A percentile compares a stretch with the other conserved stretches of the same genome.
These are phyloP conservation scores for Aleiodes sp. DNA, from an alignment of 1,140 invertebrate genomes.

Conservation along the genomic window DNA sequence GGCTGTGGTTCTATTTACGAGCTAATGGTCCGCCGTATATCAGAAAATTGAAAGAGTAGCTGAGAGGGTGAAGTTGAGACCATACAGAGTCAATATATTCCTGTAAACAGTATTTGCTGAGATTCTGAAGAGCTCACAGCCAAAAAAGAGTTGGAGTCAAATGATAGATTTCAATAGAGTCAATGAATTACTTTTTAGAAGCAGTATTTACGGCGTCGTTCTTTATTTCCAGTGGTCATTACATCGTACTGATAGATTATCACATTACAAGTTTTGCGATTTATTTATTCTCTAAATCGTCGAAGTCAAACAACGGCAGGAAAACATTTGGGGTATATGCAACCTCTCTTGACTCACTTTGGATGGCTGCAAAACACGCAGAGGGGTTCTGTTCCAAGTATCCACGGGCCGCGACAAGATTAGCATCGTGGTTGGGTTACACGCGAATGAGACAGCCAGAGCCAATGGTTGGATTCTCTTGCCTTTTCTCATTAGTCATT, in stretches of 20 bases:
- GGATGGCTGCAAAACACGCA: constrained; percentile 42
- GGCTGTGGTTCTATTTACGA: not conserved
- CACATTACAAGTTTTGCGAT: not conserved
- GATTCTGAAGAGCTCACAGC: not conserved
- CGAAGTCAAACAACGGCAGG: constrained; percentile 43
- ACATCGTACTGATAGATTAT: not conserved
- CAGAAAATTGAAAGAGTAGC: not conserved
- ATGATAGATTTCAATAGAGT: too few relatives aligned
- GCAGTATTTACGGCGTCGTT: too few relatives aligned
- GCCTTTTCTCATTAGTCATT: constrained; percentile 43
- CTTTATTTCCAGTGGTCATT: too few relatives aligned
- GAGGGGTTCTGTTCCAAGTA: constrained; percentile 41
- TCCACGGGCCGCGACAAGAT: constrained; percentile 52
- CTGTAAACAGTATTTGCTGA: not conserved
- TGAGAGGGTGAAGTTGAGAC: not conserved
- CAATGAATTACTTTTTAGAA: too few relatives aligned
- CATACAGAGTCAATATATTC: not conserved
- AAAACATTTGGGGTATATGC: constrained; percentile 23
- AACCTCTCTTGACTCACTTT: not conserved
- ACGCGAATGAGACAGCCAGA: constrained; percentile 43
- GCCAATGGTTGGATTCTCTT: constrained; percentile 30
- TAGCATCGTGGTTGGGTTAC: constrained; percentile 58
- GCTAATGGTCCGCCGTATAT: not conserved
- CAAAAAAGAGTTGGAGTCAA: not conserved
- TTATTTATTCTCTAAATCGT: constrained; percentile 16